These are phyloP conservation scores for Alligator sinensis DNA, from an alignment of 2,113 vertebrate genomes.

Conservation along the genomic window DNA sequence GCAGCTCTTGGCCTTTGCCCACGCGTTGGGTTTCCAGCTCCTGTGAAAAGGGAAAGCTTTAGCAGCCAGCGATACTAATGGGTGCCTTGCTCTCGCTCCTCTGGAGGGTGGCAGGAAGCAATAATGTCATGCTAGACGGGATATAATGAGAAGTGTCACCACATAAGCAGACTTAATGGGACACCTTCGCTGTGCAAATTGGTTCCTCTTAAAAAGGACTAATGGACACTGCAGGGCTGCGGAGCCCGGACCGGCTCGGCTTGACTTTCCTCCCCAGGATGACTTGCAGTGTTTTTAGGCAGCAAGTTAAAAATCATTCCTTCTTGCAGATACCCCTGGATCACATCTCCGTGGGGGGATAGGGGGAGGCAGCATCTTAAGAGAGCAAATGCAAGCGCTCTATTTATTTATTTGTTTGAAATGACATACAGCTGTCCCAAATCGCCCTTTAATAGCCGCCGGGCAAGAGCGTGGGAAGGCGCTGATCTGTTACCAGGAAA, in stretches of 20 bases:
- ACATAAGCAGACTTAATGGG: neutral
- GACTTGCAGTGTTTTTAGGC: neutral
- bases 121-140: neutral
- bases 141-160: neutral
- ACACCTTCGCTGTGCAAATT: neutral
- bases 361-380: neutral
- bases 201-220: neutral
- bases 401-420: neutral
- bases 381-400: neutral
- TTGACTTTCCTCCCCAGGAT: neutral
- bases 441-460: rapidly evolving
- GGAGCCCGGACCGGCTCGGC: neutral
- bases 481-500: neutral
- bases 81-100: neutral
- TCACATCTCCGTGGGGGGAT: neutral
- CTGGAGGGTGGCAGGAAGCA: neutral
- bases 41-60: neutral
- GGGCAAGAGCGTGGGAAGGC: neutral
- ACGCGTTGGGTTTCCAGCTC: no score
- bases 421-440: neutral
- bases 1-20: neutral
- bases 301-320: neutral
- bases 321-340: neutral
- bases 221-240: no score
- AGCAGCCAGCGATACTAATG: neutral